Base-by-base conservation (phyloP, 2,113 vertebrate genomes). In the Brachyistius frenatus region DNA sequence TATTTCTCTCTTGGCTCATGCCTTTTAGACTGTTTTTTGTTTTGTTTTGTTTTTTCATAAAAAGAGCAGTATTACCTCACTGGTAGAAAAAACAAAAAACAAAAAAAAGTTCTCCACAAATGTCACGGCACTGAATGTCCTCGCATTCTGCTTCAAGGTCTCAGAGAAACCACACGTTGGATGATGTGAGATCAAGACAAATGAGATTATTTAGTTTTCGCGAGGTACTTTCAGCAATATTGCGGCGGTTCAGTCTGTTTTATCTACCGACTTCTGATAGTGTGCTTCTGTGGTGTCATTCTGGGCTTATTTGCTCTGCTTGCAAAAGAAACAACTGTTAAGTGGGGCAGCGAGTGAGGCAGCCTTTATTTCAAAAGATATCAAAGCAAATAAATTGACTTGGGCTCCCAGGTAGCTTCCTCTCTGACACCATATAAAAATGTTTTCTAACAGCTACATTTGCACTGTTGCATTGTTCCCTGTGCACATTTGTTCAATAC, bases 351-450 rank as follows among this genome's bases (percentile, higher is more conserved):
- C 30, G 9, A 66, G 66, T 37, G 6, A 33, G 9, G 49, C 56
- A 35, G 57, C 39, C 44, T 77, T 75, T 55, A 60, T 76, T 73
- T 68, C 63, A 50, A 57, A 8, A 13, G 8, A 68, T 33, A 67
- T 68, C 16, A 69, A 73, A 89, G 84, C 47, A 67, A 69, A 80
- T 44, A 60, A 0, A 66, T 66, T 37, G 53, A 41, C 54, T 81
- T 15, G 62, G 61, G 55, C 55, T 66, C 30, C n/a, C 67, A 81
- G 60, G 64, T 63, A 35, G 54, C 13, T 30, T 66, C 14, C 36
- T 55, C 23, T 58, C 7, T 54, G 50, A 44, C 50, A 52, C 30
- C 1, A 23, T 14, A 2, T 50, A 31, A 37, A 68, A 57, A 60
- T 15, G 36, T 7, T 50, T 49, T 15, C 30, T 0, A 4, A 31